Base-by-base conservation (phyloP, 2,888 invertebrate species). In the Sinodicranocentrus sp. region DNA sequence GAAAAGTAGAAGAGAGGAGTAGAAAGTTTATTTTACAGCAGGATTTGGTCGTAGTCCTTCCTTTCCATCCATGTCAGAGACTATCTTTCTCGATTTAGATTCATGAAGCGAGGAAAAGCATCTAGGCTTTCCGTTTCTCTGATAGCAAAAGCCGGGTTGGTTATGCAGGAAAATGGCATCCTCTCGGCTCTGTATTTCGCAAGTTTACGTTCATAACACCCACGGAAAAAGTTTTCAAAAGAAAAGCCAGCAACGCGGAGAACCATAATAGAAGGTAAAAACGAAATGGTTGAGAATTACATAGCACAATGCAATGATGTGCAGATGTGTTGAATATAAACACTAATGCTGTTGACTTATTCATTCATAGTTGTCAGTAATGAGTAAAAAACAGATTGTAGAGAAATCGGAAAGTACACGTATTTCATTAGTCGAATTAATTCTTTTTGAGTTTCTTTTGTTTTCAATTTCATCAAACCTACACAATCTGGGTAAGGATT, bases 51-150 rank as follows among this genome's bases (percentile, higher is more conserved):
- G 65, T 13, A 85, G 77, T 21, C 84, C 85, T 73, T 87, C 67
- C 43, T 79, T 84, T 17, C 85, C 85, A 17, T 84, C 85, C 63
- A 80, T 65, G 65, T 85, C 84, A 15, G 79, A 78, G 15, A 84
- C 71, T 19, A 87, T 87, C 61, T 79, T 82, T 52, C 87, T 65
- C 25, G 84, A 77, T 77, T 79, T 84, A 28, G 85, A 87, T 73
- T 87, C 87, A 8, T 79, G 76, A 48, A 87, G 79, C 33, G 85
- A 84, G 13, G 28, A 17, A 54, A 84, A 78, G 19, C 21, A 70
- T 57, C 86, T 67, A 17, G 85, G 85, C 17, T 85, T 63, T 23
- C 87, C 87, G 44, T 87, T 59, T 44, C 84, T 52, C 28, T 71
- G 33, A 72, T 75, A 84, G 61, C 84, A 84, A 33, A 84, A 84